Evolutionary conservation across 1,140 invertebrate species (phyloP).

Genomic region (Ceratosolen fusciceps): DNA sequence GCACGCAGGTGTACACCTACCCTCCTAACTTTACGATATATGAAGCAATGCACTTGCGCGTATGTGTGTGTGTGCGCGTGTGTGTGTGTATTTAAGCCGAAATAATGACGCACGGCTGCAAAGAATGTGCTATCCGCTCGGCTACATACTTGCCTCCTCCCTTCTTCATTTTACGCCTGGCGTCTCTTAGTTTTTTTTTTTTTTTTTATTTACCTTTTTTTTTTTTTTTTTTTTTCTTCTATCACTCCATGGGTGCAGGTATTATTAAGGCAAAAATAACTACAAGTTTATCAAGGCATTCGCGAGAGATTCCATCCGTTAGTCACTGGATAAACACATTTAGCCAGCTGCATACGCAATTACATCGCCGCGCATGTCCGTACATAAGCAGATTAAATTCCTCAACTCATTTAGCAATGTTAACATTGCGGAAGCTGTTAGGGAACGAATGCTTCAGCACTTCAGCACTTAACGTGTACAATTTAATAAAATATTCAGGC

Average conservation of each 20-base stretch:
- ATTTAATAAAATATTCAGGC: too few species aligned
- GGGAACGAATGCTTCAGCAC: too few species aligned
- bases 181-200: slow-evolving; percentile 31
- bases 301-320: not conserved
- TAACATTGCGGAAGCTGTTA: too few species aligned
- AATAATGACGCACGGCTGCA: slow-evolving; percentile 35
- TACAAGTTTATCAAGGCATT: slow-evolving; percentile 15
- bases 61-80: not conserved
- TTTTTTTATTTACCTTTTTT: slow-evolving; percentile 36
- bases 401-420: not conserved
- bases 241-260: not conserved
- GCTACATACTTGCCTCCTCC: not conserved
- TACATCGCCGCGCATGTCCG: not conserved
- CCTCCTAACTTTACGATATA: not conserved
- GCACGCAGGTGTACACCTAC: not conserved
- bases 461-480: too few species aligned
- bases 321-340: not conserved
- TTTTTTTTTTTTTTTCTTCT: slow-evolving; percentile 8
- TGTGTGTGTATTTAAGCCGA: slow-evolving; percentile 29
- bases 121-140: slow-evolving; percentile 5
- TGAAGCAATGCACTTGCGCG: not conserved
- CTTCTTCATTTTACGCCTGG: slow-evolving; percentile 40
- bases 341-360: not conserved
- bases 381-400: not conserved
- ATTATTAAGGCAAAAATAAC: slow-evolving; percentile 14